Evolutionary conservation across 2,113 vertebrate species (phyloP).

Genomic region (Centropus unirufus): DNA sequence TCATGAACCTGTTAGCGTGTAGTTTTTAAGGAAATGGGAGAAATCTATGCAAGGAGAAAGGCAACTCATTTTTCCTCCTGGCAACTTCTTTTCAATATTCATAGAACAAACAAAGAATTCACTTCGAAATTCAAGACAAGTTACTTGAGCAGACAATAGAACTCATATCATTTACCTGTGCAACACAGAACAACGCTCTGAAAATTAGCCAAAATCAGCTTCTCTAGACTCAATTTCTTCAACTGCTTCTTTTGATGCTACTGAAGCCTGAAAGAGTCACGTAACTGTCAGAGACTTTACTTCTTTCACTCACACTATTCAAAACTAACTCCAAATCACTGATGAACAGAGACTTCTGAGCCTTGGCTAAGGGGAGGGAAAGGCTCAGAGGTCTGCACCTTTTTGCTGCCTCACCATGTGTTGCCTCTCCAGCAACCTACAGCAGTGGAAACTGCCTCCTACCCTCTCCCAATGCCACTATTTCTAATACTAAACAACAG

Average conservation of each 20-base stretch:
- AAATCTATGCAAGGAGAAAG: background rate
- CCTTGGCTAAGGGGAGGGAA: background rate
- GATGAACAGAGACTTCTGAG: background rate
- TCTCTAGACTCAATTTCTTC: background rate
- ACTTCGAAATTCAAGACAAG: constrained; percentile 13
- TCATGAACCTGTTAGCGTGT: background rate
- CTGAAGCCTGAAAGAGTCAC: background rate
- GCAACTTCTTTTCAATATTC: constrained; percentile 29
- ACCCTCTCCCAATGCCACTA: background rate
- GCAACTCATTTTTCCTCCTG: constrained; percentile 38
- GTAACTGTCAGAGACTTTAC: background rate
- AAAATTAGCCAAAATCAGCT: constrained; percentile 24
- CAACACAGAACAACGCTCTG: background rate
- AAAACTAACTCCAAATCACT: background rate
- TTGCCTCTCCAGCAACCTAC: background rate
- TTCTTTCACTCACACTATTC: background rate
- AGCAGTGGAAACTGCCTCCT: background rate
- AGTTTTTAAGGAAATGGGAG: background rate
- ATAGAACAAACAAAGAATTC: constrained; percentile 13
- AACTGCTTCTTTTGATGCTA: background rate
- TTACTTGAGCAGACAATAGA: constrained; percentile 20
- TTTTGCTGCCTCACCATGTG: background rate
- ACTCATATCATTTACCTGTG: background rate
- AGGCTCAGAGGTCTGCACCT: fast-evolving
- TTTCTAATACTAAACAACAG: background rate